Percentiles rank a stretch among this genome's conserved stretches.
Evolutionary conservation across 1,140 invertebrate species (phyloP).

Genomic region (Atta cephalotes): DNA sequence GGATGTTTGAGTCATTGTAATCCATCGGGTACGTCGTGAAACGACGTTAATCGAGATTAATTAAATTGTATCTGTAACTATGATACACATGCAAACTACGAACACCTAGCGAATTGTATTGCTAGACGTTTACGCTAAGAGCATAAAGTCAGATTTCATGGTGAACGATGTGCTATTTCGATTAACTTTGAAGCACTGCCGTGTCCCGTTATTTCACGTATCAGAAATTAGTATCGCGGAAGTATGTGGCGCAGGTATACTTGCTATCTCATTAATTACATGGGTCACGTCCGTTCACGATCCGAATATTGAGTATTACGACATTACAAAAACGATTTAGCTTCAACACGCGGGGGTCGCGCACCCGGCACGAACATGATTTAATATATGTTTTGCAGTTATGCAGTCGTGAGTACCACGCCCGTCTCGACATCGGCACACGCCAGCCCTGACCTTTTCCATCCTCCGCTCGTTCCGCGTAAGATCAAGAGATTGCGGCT

Average conservation of each 20-base stretch:
- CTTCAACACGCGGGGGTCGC: slow-evolving; percentile 62
- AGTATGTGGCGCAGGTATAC: not conserved
- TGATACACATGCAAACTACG: not conserved
- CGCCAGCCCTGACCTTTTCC: slow-evolving; percentile 76
- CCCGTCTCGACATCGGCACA: slow-evolving; percentile 72
- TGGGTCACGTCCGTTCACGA: slow-evolving; percentile 3
- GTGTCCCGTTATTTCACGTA: slow-evolving; percentile 35
- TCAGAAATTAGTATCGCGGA: slow-evolving; percentile 47
- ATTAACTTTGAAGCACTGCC: not conserved
- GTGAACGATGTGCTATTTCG: slow-evolving; percentile 10
- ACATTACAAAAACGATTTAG: slow-evolving; percentile 47
- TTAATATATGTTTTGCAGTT: slow-evolving; percentile 68
- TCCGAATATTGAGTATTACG: slow-evolving; percentile 43
- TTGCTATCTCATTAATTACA: slow-evolving; percentile 36
- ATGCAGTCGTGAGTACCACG: slow-evolving; percentile 69
- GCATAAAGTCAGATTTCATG: slow-evolving; percentile 5
- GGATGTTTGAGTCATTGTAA: not conserved
- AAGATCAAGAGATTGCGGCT: slow-evolving; percentile 61
- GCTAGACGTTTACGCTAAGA: no score
- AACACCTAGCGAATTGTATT: not conserved
- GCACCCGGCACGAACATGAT: slow-evolving; percentile 71
- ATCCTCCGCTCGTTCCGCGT: slow-evolving; percentile 44
- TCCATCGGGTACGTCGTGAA: not conserved
- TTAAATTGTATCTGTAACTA: slow-evolving; percentile 7
- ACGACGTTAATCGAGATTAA: slow-evolving; percentile 16